Percentiles rank a stretch among this genome's conserved stretches.
Conservation (phyloP, 2,888 invertebrate genomes). For the Phyto melanocephala region DNA sequence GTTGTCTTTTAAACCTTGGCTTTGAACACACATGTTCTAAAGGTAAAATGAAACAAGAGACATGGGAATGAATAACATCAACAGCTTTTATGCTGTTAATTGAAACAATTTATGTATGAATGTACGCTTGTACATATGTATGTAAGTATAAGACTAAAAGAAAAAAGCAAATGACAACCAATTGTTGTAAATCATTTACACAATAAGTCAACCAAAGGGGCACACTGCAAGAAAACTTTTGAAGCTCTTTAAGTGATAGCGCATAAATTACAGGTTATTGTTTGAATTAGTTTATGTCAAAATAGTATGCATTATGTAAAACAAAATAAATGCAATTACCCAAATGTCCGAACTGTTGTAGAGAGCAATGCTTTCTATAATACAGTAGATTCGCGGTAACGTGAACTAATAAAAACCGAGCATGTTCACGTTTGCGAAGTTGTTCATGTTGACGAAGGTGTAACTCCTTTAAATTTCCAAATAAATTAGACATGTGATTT, state of each 20-base stretch:
- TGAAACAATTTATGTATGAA: neutral
- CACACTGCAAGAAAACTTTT: neutral
- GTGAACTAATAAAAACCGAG: too few species aligned
- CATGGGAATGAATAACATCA: neutral
- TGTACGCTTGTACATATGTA: too few species aligned
- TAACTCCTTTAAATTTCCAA: too few species aligned
- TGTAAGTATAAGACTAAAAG: too few species aligned
- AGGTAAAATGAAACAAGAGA: neutral
- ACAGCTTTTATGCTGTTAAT: neutral
- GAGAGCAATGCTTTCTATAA: too few species aligned
- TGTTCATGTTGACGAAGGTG: too few species aligned
- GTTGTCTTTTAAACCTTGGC: conserved; percentile 55
- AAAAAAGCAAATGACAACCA: neutral
- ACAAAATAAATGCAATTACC: too few species aligned
- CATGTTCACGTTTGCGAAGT: too few species aligned
- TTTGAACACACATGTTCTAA: conserved; percentile 43
- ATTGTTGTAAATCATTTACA: neutral
- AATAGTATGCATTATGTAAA: neutral
- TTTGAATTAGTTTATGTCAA: neutral
- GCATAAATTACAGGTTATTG: neutral
- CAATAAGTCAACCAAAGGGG: neutral
- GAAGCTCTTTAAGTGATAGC: neutral
- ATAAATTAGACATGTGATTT: too few species aligned
- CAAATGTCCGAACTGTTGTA: too few species aligned
- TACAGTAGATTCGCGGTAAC: too few species aligned